Evolutionary conservation across 2,113 vertebrate species (phyloP).

Genomic region (Carassius carassius): DNA sequence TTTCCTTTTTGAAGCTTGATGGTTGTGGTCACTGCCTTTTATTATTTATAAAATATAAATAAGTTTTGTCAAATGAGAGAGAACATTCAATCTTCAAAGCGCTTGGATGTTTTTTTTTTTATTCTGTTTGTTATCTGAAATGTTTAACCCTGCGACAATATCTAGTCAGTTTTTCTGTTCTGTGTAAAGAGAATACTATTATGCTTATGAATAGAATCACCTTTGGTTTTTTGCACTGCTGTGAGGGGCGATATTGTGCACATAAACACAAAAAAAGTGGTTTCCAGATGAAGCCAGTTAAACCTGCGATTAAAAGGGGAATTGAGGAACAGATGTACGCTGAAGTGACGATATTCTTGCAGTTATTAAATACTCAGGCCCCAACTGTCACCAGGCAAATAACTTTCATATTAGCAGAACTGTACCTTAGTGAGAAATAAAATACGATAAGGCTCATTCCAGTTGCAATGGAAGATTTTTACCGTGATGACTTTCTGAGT

Average conservation of each 20-base stretch:
- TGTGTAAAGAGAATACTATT: slow-evolving; percentile 60
- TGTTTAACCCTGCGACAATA: slow-evolving; percentile 50
- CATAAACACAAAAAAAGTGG: slow-evolving; percentile 48
- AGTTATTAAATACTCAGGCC: slow-evolving; percentile 71
- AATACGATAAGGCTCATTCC: slow-evolving; percentile 65
- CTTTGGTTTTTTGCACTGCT: slow-evolving; percentile 59
- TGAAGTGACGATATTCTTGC: slow-evolving; percentile 71
- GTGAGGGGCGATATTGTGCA: slow-evolving; percentile 34
- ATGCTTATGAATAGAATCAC: slow-evolving; percentile 59
- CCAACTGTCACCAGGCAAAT: slow-evolving; percentile 71
- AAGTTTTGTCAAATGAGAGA: slow-evolving; percentile 55
- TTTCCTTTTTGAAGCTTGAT: not conserved
- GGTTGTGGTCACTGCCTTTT: not conserved
- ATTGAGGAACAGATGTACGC: slow-evolving; percentile 73
- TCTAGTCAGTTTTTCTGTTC: slow-evolving; percentile 56
- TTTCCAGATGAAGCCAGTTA: slow-evolving; percentile 72
- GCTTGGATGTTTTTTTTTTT: slow-evolving; percentile 50
- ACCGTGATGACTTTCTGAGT: slow-evolving; percentile 49
- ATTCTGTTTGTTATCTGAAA: slow-evolving; percentile 57
- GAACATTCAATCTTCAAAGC: slow-evolving; percentile 61
- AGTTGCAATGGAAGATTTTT: slow-evolving; percentile 66
- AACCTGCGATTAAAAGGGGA: slow-evolving; percentile 71
- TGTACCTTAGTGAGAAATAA: slow-evolving; percentile 68
- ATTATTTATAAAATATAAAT: slow-evolving; percentile 63
- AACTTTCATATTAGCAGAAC: slow-evolving; percentile 71